Base-by-base conservation (phyloP, 2,113 vertebrate genomes). In the Tricholaema leucomelas region DNA sequence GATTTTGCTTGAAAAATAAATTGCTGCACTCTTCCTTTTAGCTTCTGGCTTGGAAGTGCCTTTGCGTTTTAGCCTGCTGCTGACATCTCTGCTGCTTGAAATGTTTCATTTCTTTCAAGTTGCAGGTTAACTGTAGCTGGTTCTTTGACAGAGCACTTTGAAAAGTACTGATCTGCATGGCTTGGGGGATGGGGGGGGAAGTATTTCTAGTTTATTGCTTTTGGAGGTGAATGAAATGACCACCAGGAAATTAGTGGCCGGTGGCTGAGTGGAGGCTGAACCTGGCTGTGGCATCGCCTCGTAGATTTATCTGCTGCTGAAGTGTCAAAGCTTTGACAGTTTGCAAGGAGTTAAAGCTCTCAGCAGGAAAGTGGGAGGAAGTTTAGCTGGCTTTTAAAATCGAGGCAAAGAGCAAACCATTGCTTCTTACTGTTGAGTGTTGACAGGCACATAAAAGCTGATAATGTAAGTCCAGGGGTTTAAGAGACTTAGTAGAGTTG, bases 371-470 rank as follows among this genome's bases (percentile, higher is more conserved):
- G 96, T 88, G 91, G 97, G 95, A 97, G 97, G 95, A 95, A 95
- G 96, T 96, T 97, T 97, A 95, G 96, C 92, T 96, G 92, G 87
- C 96, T 97, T 96, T 97, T 96, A 96, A 96, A 96, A 94, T 96
- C 14, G 9, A 96, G 94, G 91, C 94, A 96, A 94, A 95, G 91
- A 94, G 94, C 94, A 96, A 97, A 95, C 89, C 87, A 90, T 95
- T 95, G 95, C 96, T 95, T 94, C 96, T 97, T 96, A 91, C 85
- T 91, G 71, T 91, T 90, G 95, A 97, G 98, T 98, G 98, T 97
- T 98, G 98, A 98, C 98, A 98, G 98, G 97, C 98, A 98, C 97
- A 98, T 98, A 98, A 98, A 98, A 98, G 97, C 97, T 97, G 98
- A 98, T 98, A 97, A 98, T 98, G 97, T 97, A 98, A 98, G 98